phyloP scores from a whole-genome alignment of 2,113 vertebrate genomes.

The Candoia aspera region DNA sequence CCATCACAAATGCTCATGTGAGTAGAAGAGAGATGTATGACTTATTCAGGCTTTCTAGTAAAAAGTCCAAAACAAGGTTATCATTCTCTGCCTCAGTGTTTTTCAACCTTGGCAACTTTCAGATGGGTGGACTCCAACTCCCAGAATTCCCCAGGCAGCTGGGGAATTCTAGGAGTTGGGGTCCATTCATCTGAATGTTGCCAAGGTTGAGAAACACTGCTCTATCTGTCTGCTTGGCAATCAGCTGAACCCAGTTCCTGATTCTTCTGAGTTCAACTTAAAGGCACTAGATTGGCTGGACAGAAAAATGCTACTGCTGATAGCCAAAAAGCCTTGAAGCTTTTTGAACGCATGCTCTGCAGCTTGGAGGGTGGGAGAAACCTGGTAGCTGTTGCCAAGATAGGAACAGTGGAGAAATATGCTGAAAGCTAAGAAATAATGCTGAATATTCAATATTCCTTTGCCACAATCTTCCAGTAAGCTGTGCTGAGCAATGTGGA shows the following conservation, averaged over 20 bases:
- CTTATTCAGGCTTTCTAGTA: background rate
- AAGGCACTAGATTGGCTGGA: background rate
- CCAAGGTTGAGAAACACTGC: no score
- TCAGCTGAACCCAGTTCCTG: background rate
- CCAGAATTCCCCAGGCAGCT: no score
- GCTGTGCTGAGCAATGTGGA: background rate
- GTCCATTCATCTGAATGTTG: no score
- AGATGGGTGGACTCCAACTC: no score
- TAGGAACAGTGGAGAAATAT: background rate
- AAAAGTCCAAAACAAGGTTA: background rate
- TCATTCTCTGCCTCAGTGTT: background rate
- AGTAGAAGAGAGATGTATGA: background rate
- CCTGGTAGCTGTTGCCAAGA: fast-evolving
- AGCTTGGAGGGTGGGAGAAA: background rate
- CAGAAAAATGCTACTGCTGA: background rate
- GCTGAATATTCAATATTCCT: background rate
- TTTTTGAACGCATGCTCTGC: background rate
- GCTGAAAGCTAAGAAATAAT: background rate
- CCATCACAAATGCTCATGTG: background rate
- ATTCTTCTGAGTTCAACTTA: background rate
- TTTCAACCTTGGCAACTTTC: no score
- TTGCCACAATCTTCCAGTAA: background rate
- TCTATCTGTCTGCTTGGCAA: background rate
- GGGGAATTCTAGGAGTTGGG: no score
- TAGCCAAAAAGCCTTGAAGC: background rate